phyloP scores from a whole-genome alignment of 2,797 vertebrate species.

The Artibeus lituratus region DNA sequence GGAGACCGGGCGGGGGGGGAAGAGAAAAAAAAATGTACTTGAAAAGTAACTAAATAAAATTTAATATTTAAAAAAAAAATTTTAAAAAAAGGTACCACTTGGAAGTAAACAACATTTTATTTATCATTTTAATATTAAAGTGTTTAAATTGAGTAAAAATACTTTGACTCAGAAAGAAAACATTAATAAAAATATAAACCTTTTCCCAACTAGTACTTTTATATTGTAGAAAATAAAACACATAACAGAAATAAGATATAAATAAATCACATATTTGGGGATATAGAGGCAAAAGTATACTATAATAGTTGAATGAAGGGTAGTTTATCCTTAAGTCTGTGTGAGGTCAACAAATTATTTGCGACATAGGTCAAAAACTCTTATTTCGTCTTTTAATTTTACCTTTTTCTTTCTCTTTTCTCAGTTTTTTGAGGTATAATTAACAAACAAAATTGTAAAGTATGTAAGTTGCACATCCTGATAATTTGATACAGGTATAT shows the following conservation, averaged over 20 bases:
- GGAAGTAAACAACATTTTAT: not conserved
- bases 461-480: not conserved
- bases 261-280: not conserved
- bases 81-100: not conserved
- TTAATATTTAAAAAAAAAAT: too few relatives aligned
- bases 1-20: too few relatives aligned
- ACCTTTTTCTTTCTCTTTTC: not conserved
- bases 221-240: not conserved
- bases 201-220: not conserved
- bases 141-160: not conserved
- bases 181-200: not conserved
- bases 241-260: not conserved
- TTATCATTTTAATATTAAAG: not conserved
- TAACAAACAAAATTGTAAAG: not conserved
- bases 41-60: too few relatives aligned
- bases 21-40: too few relatives aligned
- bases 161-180: not conserved
- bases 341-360: not conserved
- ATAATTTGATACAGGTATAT: not conserved
- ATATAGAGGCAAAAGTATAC: not conserved
- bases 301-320: not conserved
- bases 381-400: not conserved
- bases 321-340: not conserved
- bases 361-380: not conserved
- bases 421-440: not conserved